A percentile compares a stretch with the other conserved stretches of the same genome.
Conservation (phyloP, 2,113 vertebrate species). For the Petaurus breviceps region DNA sequence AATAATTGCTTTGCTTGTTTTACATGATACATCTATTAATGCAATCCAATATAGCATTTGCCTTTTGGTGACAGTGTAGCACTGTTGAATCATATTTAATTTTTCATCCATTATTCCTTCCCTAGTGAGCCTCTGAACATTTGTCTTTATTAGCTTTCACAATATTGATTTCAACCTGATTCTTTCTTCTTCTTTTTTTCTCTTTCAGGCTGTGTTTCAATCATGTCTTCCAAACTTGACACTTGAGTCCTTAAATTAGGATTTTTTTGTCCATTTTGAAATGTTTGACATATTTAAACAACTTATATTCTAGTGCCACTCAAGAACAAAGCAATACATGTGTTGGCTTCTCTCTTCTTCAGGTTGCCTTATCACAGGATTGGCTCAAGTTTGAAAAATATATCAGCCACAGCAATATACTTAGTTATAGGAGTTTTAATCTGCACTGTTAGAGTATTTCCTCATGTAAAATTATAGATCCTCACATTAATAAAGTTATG, state of each 20-base stretch:
- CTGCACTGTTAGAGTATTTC: neutral
- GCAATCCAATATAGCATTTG: constrained; percentile 68
- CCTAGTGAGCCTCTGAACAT: constrained; percentile 49
- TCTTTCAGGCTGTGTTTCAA: constrained; percentile 64
- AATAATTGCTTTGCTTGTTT: constrained; percentile 77
- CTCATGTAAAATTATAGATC: neutral
- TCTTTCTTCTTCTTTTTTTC: constrained; percentile 36
- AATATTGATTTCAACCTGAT: constrained; percentile 61
- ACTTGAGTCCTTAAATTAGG: constrained; percentile 60
- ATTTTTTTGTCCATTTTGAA: constrained; percentile 20
- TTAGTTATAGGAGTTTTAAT: neutral
- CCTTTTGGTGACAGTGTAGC: constrained; percentile 64
- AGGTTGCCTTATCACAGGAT: neutral
- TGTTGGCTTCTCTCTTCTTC: neutral
- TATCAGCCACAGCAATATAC: neutral
- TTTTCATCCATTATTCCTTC: constrained; percentile 74
- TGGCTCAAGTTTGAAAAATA: neutral
- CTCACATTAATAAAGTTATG: neutral
- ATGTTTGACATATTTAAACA: constrained; percentile 20
- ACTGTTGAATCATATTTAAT: constrained; percentile 72
- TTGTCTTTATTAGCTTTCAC: constrained; percentile 62
- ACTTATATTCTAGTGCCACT: neutral
- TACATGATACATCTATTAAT: constrained; percentile 72
- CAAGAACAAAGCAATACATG: neutral
- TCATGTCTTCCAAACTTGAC: constrained; percentile 42